Conservation (phyloP, 2,888 invertebrate genomes). For the Altica lythri region DNA sequence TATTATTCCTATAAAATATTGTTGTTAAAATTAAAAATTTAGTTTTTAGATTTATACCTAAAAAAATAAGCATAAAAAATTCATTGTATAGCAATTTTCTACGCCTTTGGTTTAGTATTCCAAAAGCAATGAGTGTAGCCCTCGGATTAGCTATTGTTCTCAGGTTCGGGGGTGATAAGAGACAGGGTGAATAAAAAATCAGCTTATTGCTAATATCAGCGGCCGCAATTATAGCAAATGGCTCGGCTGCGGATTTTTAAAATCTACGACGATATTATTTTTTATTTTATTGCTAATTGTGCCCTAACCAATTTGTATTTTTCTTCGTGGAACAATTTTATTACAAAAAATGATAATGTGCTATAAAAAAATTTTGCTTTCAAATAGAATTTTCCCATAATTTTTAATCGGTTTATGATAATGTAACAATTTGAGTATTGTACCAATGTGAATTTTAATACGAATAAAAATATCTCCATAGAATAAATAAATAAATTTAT, state of each 20-base stretch:
- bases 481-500: too few species aligned
- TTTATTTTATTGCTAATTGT: slow-evolving; percentile 55
- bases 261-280: slow-evolving; percentile 50
- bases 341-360: slow-evolving; percentile 12
- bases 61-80: too few species aligned
- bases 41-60: too few species aligned
- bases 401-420: too few species aligned
- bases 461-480: too few species aligned
- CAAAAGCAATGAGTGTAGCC: slow-evolving; percentile 39
- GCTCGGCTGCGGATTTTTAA: slow-evolving; percentile 49
- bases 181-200: slow-evolving; percentile 60
- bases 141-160: slow-evolving; percentile 57
- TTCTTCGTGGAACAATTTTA: slow-evolving; percentile 21
- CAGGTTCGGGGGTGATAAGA: slow-evolving; percentile 55
- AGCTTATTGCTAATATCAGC: slow-evolving; percentile 60
- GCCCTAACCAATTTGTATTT: slow-evolving; percentile 40
- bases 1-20: too few species aligned
- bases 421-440: too few species aligned
- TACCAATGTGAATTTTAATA: too few species aligned
- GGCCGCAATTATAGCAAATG: slow-evolving; percentile 58
- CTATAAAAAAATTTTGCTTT: slow-evolving; percentile 10
- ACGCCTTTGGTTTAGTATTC: slow-evolving; percentile 21
- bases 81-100: too few species aligned
- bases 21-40: too few species aligned
- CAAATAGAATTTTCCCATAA: too few species aligned